A percentile compares a stretch with the other conserved stretches of the same genome.
phyloP scores from a whole-genome alignment of 2,888 invertebrate species.

The Pterobdella sp. region DNA sequence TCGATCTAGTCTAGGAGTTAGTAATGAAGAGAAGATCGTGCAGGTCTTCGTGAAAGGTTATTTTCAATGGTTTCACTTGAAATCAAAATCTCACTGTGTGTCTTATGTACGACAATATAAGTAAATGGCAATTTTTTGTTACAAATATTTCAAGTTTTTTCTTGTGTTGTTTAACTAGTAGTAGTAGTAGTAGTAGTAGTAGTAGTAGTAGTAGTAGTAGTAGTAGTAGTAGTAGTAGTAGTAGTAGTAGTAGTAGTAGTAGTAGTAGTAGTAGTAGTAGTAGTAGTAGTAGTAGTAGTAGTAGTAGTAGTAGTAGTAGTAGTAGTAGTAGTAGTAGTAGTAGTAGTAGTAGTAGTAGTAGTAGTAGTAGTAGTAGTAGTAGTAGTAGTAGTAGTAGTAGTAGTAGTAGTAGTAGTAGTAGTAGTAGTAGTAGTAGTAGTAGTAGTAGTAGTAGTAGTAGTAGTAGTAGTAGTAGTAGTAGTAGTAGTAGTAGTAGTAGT shows the following conservation, averaged over 20 bases:
- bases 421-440: background rate
- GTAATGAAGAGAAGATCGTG: conserved; percentile 79
- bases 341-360: background rate
- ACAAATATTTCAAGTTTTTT: no score
- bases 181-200: background rate
- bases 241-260: background rate
- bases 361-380: background rate
- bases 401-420: background rate
- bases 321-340: background rate
- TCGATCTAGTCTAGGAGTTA: conserved; percentile 86
- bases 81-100: no score
- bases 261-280: background rate
- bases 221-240: background rate
- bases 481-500: background rate
- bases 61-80: no score
- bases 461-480: background rate
- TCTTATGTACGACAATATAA: no score
- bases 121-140: no score
- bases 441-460: background rate
- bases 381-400: background rate
- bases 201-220: background rate
- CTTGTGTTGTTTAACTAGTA: no score
- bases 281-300: background rate
- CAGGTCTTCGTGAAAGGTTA: conserved; percentile 55
- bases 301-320: background rate